Base-by-base conservation (phyloP, 2,113 vertebrate genomes). In the Columba janthina region DNA sequence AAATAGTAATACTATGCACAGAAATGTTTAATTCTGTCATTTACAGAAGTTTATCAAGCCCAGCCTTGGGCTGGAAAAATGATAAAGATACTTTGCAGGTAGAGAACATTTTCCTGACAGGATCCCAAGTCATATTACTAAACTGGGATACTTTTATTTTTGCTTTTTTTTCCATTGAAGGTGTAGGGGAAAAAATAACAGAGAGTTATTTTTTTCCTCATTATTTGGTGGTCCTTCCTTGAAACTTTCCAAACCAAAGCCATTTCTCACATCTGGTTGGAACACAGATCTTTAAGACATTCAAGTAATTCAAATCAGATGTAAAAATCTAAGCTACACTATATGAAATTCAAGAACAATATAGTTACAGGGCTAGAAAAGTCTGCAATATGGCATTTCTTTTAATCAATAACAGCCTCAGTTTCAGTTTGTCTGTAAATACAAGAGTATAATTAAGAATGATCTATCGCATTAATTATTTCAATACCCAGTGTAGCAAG, bases 241-340 rank as follows among this genome's bases (percentile, higher is more conserved):
- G 83, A 90, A 81, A 90, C 69, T 90, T 92, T 96, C 80, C 89
- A 95, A 95, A 84, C 92, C 90, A 94, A 95, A 96, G 88, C 90
- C 58, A 85, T 89, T 97, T 96, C 90, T 96, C 84, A 76, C 86
- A 91, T 96, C 94, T 97, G 94, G 88, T 58, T 92, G 86, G 80
- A 96, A 93, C 80, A 85, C 31, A 82, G 93, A 88, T 93, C 83
- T 95, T 96, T 94, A 97, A 95, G 93, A 93, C 93, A 22, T 96
- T 90, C 24, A 14, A 94, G 88, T 97, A 96, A 97, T 96, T 97
- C 92, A 91, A 96, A 90, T 97, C 96, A 96, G 90, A 94, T 96
- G 96, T 93, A 96, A 93, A 96, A 94, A 86, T 74, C 92, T 84
- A 80, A 95, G 86, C 83, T 95, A 78, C 90, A 56, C 58, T 92